These are phyloP conservation scores for Drosophila tropicalis DNA, from an alignment of 1,140 invertebrate species.

Conservation along the genomic window DNA sequence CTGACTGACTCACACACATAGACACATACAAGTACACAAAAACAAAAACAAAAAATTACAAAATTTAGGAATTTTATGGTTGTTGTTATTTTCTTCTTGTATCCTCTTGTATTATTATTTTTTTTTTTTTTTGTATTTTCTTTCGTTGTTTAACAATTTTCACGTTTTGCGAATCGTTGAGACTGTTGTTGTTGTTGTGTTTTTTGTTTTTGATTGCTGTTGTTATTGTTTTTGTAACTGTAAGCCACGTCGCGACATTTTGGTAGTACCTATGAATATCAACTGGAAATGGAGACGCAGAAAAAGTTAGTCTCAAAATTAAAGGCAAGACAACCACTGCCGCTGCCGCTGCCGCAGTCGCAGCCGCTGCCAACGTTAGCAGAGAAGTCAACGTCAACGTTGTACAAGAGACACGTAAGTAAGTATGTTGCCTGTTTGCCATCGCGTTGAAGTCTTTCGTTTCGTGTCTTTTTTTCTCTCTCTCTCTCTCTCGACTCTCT, in stretches of 20 bases:
- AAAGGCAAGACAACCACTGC: background rate
- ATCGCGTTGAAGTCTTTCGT: constrained; percentile 63
- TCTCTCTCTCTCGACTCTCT: constrained; percentile 17
- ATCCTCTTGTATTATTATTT: constrained; percentile 21
- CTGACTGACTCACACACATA: background rate
- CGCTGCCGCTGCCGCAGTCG: constrained; percentile 1
- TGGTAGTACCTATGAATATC: constrained; percentile 63
- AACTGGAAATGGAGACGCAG: constrained; percentile 49
- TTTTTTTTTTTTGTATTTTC: constrained; percentile 9
- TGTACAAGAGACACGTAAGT: constrained; percentile 49
- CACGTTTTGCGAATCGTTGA: constrained; percentile 25
- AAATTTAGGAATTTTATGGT: constrained; percentile 32
- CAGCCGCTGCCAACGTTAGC: background rate
- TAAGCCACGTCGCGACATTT: constrained; percentile 39
- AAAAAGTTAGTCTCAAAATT: constrained; percentile 31
- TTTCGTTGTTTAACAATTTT: constrained; percentile 21
- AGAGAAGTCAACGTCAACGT: constrained; percentile 3
- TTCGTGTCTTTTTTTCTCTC: constrained; percentile 6
- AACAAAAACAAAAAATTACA: constrained; percentile 19
- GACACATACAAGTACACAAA: constrained; percentile 13
- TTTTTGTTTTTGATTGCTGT: constrained; percentile 26
- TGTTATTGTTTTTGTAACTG: constrained; percentile 25
- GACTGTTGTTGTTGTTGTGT: constrained; percentile 11
- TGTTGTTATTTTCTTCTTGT: constrained; percentile 13
- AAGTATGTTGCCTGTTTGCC: constrained; percentile 54